phyloP scores from a whole-genome alignment of 2,113 vertebrate genomes.

The Sciurus niger region DNA sequence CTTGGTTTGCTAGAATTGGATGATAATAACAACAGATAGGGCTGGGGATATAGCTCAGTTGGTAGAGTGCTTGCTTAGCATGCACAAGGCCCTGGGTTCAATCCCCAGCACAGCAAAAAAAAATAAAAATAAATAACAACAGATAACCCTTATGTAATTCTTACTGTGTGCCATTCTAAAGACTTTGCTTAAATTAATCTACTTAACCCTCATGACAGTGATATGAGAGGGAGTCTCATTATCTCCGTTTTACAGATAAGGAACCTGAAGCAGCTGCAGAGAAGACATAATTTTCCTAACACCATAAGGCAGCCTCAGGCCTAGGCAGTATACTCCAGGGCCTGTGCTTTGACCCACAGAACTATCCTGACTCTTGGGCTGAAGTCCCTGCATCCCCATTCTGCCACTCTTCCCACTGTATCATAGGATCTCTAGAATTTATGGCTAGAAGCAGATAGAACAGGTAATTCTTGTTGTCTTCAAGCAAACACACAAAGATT shows the following conservation, averaged over 20 bases:
- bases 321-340: neutral
- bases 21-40: neutral
- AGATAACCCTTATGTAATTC: neutral
- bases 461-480: slow-evolving; percentile 13
- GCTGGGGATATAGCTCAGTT: too few relatives aligned
- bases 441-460: neutral
- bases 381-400: neutral
- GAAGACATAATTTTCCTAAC: neutral
- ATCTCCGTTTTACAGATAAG: neutral
- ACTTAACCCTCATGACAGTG: neutral
- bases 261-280: neutral
- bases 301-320: neutral
- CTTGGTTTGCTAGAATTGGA: neutral
- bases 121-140: neutral
- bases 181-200: neutral
- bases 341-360: neutral
- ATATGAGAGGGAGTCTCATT: neutral
- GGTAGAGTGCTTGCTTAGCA: too few relatives aligned
- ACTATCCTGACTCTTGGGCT: neutral
- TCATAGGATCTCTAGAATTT: neutral
- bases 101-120: too few relatives aligned
- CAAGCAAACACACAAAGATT: neutral
- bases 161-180: neutral
- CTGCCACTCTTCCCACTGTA: neutral
- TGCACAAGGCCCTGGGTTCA: too few relatives aligned